phyloP scores from a whole-genome alignment of 2,888 invertebrate genomes.

The Eristalis pertinax region DNA sequence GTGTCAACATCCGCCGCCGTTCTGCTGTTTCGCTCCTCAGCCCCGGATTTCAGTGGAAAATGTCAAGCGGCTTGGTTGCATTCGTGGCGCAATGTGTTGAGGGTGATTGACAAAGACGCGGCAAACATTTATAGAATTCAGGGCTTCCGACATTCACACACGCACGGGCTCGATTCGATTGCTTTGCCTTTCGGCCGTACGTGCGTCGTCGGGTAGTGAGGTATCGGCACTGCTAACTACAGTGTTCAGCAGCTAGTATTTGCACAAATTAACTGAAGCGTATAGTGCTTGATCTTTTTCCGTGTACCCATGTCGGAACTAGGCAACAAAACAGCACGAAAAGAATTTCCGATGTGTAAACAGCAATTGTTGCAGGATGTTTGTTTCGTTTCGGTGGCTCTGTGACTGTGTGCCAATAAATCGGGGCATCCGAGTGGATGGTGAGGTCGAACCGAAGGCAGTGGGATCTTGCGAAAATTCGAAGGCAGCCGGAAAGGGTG shows the following conservation, averaged over 20 bases:
- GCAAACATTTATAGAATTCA: constrained; percentile 45
- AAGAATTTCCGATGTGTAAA: constrained; percentile 42
- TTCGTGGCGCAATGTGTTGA: constrained; percentile 8
- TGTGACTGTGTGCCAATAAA: constrained; percentile 32
- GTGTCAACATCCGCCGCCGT: constrained; percentile 74
- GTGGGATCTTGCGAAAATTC: not conserved
- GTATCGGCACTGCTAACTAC: constrained; percentile 14
- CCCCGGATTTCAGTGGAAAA: constrained; percentile 20
- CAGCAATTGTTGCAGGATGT: constrained; percentile 37
- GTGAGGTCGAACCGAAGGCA: not conserved
- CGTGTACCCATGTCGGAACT: constrained; percentile 19
- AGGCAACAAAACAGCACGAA: not conserved
- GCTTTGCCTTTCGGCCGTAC: constrained; percentile 26
- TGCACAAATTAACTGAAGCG: constrained; percentile 72
- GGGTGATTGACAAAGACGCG: constrained; percentile 37
- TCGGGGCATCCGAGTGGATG: constrained; percentile 1
- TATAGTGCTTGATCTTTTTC: constrained; percentile 65
- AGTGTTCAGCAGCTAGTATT: constrained; percentile 50
- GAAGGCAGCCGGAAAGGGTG: not conserved
- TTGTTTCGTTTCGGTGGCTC: constrained; percentile 51
- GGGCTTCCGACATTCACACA: constrained; percentile 16
- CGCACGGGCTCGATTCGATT: constrained; percentile 10
- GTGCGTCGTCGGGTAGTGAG: constrained; percentile 30
- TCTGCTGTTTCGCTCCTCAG: constrained; percentile 14
- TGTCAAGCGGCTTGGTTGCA: constrained; percentile 28